Evolutionary conservation across 2,113 vertebrate genomes (phyloP), one percentile per base, ranked within the genome.

Genomic region (Anarhynchus alexandrinus): DNA sequence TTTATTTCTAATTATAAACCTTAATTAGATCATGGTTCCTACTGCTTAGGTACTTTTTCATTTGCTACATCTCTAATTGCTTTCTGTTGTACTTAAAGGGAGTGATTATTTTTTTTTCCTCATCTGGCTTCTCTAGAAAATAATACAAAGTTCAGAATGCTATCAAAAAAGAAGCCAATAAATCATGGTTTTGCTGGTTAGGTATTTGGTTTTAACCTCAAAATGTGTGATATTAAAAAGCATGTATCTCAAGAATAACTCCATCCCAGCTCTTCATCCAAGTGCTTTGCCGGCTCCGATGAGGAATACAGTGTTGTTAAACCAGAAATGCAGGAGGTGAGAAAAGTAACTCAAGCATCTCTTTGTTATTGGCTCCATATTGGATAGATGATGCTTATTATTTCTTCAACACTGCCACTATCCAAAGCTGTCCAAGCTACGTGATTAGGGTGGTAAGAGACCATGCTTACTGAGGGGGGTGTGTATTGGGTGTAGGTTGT

Each of bases 1-100:
- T 97, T 81, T 94, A 93, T 90, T 97, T 96, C 55, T 96, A 96
- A 97, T 97, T 97, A 96, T n/a, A 95, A 90, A 59, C 19, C 43
- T 91, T 97, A 97, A 97, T 96, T 97, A 96, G 80, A 94, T 97
- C 93, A 95, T 69, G 64, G 57, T 88, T 86, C 78, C 69, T 97
- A 83, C 54, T 15, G 27, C 78, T 94, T 96, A 90, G 85, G 85
- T 96, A 96, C 79, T 97, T 97, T 91, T 90, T 97, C 47, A 94
- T 72, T 95, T 96, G 42, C 43, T 93, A 5, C 52, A 43, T 94
- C 72, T 88, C 65, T 93, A 97, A 91, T 91, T 84, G 59, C 54
- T 82, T 88, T 93, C 52, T 82, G 38, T 54, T 66, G n/a, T 73
- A 57, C 51, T 95, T 88, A 96, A 96, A 92, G 42, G 64, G 88